These are phyloP conservation scores for Threskiornis aethiopicus DNA, from an alignment of 2,797 vertebrate genomes.

Conservation along the genomic window DNA sequence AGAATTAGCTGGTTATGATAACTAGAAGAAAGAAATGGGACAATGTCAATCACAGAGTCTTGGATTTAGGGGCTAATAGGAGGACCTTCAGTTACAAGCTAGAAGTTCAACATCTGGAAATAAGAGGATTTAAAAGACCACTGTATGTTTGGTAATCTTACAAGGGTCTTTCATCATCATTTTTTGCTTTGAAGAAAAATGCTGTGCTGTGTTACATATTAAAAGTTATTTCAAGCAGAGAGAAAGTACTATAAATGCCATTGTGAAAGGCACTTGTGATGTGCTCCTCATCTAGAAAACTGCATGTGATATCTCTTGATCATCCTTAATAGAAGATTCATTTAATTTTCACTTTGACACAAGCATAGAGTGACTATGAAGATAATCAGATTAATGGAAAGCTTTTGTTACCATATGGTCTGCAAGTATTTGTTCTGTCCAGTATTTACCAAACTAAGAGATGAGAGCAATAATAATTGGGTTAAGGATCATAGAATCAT, in stretches of 20 bases:
- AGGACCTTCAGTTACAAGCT: not conserved
- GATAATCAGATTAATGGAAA: not conserved
- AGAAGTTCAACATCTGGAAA: not conserved
- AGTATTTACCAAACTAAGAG: not conserved
- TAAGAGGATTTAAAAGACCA: not conserved
- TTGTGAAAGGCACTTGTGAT: not conserved
- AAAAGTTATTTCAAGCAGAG: not conserved
- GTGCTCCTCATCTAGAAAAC: not conserved
- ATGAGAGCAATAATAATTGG: not conserved
- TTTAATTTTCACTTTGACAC: not conserved
- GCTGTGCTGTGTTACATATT: not conserved
- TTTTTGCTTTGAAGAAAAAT: not conserved
- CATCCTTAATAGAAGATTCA: not conserved
- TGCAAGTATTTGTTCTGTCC: not conserved
- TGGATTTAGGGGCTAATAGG: not conserved
- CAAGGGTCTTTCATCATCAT: not conserved
- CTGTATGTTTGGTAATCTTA: not conserved
- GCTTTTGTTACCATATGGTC: not conserved
- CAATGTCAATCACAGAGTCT: not conserved
- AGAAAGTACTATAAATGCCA: not conserved
- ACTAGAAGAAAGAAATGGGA: not conserved
- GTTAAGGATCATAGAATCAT: not conserved
- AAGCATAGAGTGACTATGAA: not conserved
- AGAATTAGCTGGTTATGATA: not conserved
- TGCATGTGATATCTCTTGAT: not conserved